Evolutionary conservation across 2,113 vertebrate genomes (phyloP), one percentile per base, ranked within the genome.

Genomic region (Hiodon alosoides): DNA sequence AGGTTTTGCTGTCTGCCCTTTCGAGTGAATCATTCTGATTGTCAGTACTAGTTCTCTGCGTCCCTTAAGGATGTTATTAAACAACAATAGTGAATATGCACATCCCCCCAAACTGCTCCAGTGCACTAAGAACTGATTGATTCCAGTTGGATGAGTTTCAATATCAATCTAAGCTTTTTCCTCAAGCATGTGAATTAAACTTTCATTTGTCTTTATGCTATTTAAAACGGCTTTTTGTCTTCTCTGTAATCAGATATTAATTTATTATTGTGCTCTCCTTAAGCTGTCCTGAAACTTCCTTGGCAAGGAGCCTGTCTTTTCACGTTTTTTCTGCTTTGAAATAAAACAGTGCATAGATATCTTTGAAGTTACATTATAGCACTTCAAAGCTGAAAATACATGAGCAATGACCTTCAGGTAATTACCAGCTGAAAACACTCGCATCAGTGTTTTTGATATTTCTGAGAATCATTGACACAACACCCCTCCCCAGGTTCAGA

Each of bases 381-480:
- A 64, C 46, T 71, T 65, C 51, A 71, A 70, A 76, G 68, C 68
- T 71, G 54, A 64, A 65, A 76, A 76, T 76, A 65, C 46, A 66
- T 48, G 64, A 66, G 64, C 64, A 69, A n/a, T 71, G 75, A 62
- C 68, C 68, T 65, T 71, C 10, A 65, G 48, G 47, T 70, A 76
- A 76, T 76, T 76, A 76, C 70, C 68, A 59, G 61, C 5, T 4
- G 16, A 61, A 65, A 57, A 57, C 53, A n/a, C 7, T 48, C 66
- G 47, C 50, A 67, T 69, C 57, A 50, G 8, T 70, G 16, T 46
- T 57, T 48, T 70, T 70, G 51, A 54, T 61, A 62, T 51, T 62
- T 16, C 48, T 5, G 71, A 61, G 57, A 51, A 14, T 14, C 14
- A 74, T 55, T 46, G 64, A 31, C 31, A 31, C 31, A 31, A 31